A percentile compares a stretch with the other conserved stretches of the same genome.
These are phyloP conservation scores for Mastacembelus armatus DNA, from an alignment of 2,797 vertebrate genomes.

Conservation along the genomic window DNA sequence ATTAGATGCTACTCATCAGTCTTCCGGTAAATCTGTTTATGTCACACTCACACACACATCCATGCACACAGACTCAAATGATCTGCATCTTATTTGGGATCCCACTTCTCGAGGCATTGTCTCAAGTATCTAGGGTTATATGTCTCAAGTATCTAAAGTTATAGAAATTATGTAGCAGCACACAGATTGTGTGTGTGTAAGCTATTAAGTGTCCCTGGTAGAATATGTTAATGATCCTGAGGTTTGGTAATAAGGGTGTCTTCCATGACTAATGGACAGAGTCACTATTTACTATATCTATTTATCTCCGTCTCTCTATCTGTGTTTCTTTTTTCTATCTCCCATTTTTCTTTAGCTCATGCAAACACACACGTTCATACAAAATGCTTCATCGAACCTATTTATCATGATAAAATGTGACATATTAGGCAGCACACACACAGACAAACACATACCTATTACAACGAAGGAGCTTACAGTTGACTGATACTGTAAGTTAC, in stretches of 20 bases:
- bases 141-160: slow-evolving; percentile 18
- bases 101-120: slow-evolving; percentile 28
- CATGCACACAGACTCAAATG: not conserved
- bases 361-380: not conserved
- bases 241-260: slow-evolving; percentile 59
- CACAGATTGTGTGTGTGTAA: slow-evolving; percentile 9
- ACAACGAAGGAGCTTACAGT: not conserved
- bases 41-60: slow-evolving; percentile 20
- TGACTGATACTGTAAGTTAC: slow-evolving; percentile 9
- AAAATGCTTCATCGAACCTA: slow-evolving; percentile 8
- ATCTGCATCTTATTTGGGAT: slow-evolving; percentile 34
- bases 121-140: slow-evolving; percentile 12
- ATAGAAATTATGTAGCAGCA: slow-evolving; percentile 7
- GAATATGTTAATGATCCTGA: slow-evolving; percentile 61
- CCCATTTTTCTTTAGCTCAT: slow-evolving; percentile 19
- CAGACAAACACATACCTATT: not conserved
- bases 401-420: slow-evolving; percentile 45
- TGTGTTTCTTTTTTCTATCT: not conserved
- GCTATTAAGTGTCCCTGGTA: slow-evolving; percentile 18
- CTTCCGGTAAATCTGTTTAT: slow-evolving; percentile 55
- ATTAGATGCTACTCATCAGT: slow-evolving; percentile 63
- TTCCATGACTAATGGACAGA: slow-evolving; percentile 58
- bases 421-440: slow-evolving; percentile 10
- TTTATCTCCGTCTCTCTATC: slow-evolving; percentile 46
- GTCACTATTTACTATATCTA: slow-evolving; percentile 39